Evolutionary conservation across 2,888 invertebrate genomes (phyloP), one percentile per base, ranked within the genome.

Genomic region (Drosophila limbata): DNA sequence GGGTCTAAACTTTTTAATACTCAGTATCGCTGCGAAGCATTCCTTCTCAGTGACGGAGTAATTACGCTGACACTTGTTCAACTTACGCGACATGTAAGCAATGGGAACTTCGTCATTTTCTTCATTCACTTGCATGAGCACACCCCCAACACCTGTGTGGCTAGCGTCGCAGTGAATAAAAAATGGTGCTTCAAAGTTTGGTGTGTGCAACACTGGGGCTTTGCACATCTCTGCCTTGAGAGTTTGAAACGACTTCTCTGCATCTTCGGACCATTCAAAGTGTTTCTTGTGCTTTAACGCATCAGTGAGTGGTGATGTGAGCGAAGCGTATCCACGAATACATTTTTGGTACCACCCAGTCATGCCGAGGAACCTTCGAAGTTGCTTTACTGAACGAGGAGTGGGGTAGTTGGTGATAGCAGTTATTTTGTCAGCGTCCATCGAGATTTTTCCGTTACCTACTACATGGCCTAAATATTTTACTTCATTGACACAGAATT

Each of bases 401-500:
- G 35, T 11, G 3, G 48, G 66, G 13, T 37, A 55, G 3, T 55
- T 48, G 4, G n/a, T 21, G 13, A 64, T 42, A 8, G 42, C 35
- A 6, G 28, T 13, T 3, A 67, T 48, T 42, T 69, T 67, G 8
- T 45, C 67, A 9, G 51, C 19, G 40, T 69, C 52, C 10, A 48
- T 55, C 2, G 21, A 3, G 42, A 69, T 68, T 0, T 25, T 33
- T 3, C 53, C 68, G 1, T 57, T 4, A 1, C 35, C 69, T n/a
- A 68, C 31, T 4, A 64, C 28, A 15, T 68, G 57, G 0, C 65
- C 65, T 9, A 65, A 28, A 10, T 69, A 67, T 13, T 48, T 35
- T 1, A 53, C 53, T 13, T 59, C 47, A 10, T 13, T 39, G 10
- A 35, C n/a, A 13, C 62, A 50, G 3, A 56, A 51, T 6, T 63